Base-by-base conservation (phyloP, 2,888 invertebrate species). In the Frankliniella fusca region DNA sequence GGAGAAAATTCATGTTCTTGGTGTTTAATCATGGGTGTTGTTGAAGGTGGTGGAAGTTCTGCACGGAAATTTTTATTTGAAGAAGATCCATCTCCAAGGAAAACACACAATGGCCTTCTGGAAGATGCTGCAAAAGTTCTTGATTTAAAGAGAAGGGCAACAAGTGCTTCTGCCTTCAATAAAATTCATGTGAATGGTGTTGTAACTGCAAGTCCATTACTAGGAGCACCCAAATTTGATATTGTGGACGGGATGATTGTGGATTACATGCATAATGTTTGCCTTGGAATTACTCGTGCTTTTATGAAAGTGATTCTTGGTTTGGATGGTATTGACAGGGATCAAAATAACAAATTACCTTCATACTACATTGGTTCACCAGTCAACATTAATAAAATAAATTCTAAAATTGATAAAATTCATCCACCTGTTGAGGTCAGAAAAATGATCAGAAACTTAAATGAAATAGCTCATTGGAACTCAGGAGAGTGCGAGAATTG, bases 161-260 rank as follows among this genome's bases (percentile, higher is more conserved):
- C 11, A 20, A 65, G 65, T 20, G 7, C 20, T 10, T 18, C 65
- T 65, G 65, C 65, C 11, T 65, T 18, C 20, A 20, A 65, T 7
- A 65, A 20, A 65, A 65, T 65, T 65, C 65, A 65, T 65, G 65
- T 65, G 7, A 65, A 65, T 65, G 65, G 65, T 15, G 65, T 65
- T 15, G 65, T 65, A 7, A 65, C 11, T 11, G 65, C 15, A 10
- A 65, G 65, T 20, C 65, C 65, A 18, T 20, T 65, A 7, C 65
- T 65, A 7, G 7, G 7, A 15, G 65, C 65, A 10, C 65, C 65
- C 20, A 20, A 10, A 7, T 65, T 65, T 65, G 20, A 65, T 65
- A 65, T 65, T 65, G 65, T 65, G 15, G 7, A 11, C 20, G 65
- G 65, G 15, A 65, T 65, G 65, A 20, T 65, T 20, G 7, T 65